A percentile compares a stretch with the other conserved stretches of the same genome.
Evolutionary conservation across 1,140 invertebrate species (phyloP).

Genomic region (Bathynomus jamesi): DNA sequence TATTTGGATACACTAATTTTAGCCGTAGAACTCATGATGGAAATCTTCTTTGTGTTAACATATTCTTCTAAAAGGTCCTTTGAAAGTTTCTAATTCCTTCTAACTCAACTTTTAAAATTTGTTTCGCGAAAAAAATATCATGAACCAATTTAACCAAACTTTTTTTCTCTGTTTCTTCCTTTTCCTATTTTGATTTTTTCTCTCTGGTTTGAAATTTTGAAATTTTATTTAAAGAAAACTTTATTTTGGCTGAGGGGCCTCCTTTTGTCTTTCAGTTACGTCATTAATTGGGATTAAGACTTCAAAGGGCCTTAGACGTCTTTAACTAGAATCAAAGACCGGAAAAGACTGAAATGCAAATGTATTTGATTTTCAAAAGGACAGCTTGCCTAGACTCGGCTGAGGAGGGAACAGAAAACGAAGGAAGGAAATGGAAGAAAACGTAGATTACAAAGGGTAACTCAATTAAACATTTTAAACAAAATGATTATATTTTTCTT

Average conservation of each 20-base stretch:
- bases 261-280: not conserved
- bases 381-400: no score
- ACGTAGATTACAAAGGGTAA: not conserved
- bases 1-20: no score
- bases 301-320: not conserved
- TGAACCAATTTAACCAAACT: not conserved
- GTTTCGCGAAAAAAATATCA: not conserved
- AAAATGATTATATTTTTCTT: no score
- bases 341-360: slow-evolving; percentile 1
- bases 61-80: no score
- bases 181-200: not conserved
- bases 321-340: not conserved
- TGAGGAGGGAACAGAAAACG: no score
- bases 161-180: not conserved
- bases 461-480: not conserved
- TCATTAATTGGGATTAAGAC: not conserved
- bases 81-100: no score
- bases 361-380: not conserved
- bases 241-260: not conserved
- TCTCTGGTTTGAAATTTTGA: not conserved
- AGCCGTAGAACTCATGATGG: no score
- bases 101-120: no score
- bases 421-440: not conserved
- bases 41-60: no score
- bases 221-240: not conserved